Base-by-base conservation (phyloP, 2,797 vertebrate genomes). In the Amazonetta brasiliensis region DNA sequence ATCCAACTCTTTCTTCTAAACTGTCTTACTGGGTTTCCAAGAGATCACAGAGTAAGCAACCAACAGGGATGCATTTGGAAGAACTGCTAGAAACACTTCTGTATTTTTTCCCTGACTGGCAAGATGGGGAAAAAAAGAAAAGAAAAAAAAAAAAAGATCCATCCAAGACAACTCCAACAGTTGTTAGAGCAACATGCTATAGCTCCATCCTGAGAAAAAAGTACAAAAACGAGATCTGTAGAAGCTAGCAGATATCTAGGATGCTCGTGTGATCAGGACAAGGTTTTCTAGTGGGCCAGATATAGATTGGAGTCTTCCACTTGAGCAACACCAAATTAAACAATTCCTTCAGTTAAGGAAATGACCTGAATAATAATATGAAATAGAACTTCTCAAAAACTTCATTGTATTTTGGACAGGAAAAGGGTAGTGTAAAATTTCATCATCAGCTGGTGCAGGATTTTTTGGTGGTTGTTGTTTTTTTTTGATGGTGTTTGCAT, bases 71-170 rank as follows among this genome's bases (percentile, higher is more conserved):
- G 1, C 21, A 46, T 23, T 23, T 20, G 43, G 39, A 91, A 87
- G 12, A 79, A 50, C 23, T 63, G 31, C 6, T 26, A 59, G 12
- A 63, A 82, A 71, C 7, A 55, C 5, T 60, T 87, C 21, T 2
- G 4, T 54, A 73, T 73, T 81, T 48, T 44, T 52, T 28, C 14
- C 30, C 44, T 9, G 1, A 33, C 22, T 20, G 12, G 22, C 10
- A 67, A 6, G 15, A 84, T 58, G 82, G 41, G 12, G 25, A 4
- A 0, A 0, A 11, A 43, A 37, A 4, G 35, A 0, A 0, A 0
- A 21, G 58, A 84, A 9, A 21, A 0, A 21, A 62, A 84, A 46
- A 8, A 26, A 48, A 31, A 12, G 28, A 68, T 25, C 26, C 68
- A 60, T 35, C 28, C 56, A 90, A 84, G 9, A 55, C 11, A 50